phyloP scores from a whole-genome alignment of 1,140 invertebrate species.

The Oncopodura yosiiana region DNA sequence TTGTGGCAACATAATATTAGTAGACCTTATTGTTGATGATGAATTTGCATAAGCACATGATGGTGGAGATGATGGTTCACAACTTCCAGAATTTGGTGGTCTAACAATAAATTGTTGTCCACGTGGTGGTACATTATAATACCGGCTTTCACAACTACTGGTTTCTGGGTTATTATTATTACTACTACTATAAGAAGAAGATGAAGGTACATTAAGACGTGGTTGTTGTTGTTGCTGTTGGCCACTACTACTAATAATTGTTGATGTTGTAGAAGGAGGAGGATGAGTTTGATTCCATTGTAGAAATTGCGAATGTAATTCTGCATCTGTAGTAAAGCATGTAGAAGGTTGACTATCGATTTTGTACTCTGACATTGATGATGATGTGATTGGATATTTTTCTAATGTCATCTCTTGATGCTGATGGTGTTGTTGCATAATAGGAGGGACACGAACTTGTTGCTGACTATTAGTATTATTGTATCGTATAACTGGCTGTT shows the following conservation, averaged over 20 bases:
- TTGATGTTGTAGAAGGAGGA: no score
- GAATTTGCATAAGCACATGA: no score
- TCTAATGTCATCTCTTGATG: background rate
- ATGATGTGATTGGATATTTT: background rate
- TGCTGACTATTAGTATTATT: no score
- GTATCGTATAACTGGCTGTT: no score
- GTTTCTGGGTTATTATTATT: background rate
- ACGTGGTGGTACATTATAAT: background rate
- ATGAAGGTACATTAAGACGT: background rate
- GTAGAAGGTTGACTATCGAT: conserved; percentile 12
- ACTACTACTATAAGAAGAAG: no score
- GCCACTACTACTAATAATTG: no score
- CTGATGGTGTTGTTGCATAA: conserved; percentile 9
- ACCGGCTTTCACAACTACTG: background rate
- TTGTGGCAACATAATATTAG: no score
- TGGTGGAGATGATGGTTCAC: no score
- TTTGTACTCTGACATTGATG: conserved; percentile 11
- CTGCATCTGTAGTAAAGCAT: conserved; percentile 31
- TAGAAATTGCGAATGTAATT: conserved; percentile 32
- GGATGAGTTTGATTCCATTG: conserved; percentile 26
- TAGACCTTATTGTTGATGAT: no score
- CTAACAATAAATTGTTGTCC: background rate
- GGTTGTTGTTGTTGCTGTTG: background rate
- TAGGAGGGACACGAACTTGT: conserved; percentile 10
- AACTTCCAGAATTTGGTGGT: no score